Evolutionary conservation across 2,888 invertebrate species (phyloP), one percentile per base, ranked within the genome.

Genomic region (Cryptophagus acutangulus): DNA sequence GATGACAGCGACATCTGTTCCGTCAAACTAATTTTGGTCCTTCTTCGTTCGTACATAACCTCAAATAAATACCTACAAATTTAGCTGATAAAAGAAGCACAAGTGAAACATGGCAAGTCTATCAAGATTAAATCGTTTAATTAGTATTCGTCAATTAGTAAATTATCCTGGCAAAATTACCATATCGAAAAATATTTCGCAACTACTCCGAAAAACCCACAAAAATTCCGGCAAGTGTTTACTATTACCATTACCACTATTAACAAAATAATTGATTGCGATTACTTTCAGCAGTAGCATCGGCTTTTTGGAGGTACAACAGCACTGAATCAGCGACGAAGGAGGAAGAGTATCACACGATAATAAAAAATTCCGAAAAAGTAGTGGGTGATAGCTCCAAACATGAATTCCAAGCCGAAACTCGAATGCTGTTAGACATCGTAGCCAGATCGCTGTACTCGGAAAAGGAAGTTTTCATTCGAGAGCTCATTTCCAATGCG

Each of bases 361-460:
- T 80, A 44, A 79, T 80, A 40, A 77, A 75, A 61, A 71, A 79
- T 55, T 75, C 74, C 8, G 81, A 81, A 59, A 76, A 76, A 59
- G 63, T 62, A 56, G 28, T 46, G 75, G 76, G 81, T 12, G 80
- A 81, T 57, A 59, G 58, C 34, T 59, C 61, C 4, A 86, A 84
- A 62, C 85, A 85, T 71, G 93, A 95, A 66, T 97, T 97, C 66
- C 92, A 96, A 69, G 96, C 97, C 0, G 97, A 97, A 73, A 97
- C 96, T 0, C 76, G 87, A 46, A 94, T 94, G 86, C 69, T 97
- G 26, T 71, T 97, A 34, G 94, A 97, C 66, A 97, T 97, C 69
- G 97, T 97, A 1, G 97, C 97, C 1, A 84, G 91, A 62, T 96
- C 96, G 1, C 72, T 97, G 24, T 97, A 97, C 70, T 96, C 96